phyloP scores from a whole-genome alignment of 1,140 invertebrate species.

The Lepidotrigona ventralis region DNA sequence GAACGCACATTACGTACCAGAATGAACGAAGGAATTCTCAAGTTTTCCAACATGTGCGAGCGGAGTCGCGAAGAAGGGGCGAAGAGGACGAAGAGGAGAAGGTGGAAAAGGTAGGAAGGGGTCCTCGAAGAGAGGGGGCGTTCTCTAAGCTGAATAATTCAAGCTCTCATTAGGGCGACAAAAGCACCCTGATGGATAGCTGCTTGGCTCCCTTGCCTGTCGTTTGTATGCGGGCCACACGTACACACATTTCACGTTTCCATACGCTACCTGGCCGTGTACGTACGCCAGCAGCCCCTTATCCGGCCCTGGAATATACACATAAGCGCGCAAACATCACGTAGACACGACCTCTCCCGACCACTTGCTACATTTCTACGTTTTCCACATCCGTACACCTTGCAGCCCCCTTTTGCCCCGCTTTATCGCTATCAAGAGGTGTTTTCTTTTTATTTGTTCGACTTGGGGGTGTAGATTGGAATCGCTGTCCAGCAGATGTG shows the following conservation, averaged over 20 bases:
- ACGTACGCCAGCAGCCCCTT: conserved; percentile 31
- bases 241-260: conserved; percentile 18
- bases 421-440: conserved; percentile 27
- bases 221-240: conserved; percentile 60
- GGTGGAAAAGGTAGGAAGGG: conserved; percentile 39
- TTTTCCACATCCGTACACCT: conserved; percentile 7
- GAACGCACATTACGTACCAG: conserved; percentile 38
- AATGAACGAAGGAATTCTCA: conserved; percentile 44
- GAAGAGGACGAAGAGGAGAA: not conserved
- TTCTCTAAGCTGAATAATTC: conserved; percentile 80
- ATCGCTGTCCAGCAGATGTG: not conserved
- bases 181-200: conserved; percentile 81
- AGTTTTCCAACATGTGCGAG: conserved; percentile 39
- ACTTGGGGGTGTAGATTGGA: not conserved
- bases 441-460: conserved; percentile 10
- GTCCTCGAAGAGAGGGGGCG: conserved; percentile 63
- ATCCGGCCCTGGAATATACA: conserved; percentile 31
- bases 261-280: conserved; percentile 28
- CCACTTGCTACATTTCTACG: conserved; percentile 23
- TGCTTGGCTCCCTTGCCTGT: conserved; percentile 74
- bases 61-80: not conserved
- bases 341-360: conserved; percentile 38
- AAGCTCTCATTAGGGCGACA: conserved; percentile 81
- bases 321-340: conserved; percentile 46
- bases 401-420: not conserved